A percentile compares a stretch with the other conserved stretches of the same genome.
Conservation (phyloP, 2,113 vertebrate genomes). For the Piaya cayana region DNA sequence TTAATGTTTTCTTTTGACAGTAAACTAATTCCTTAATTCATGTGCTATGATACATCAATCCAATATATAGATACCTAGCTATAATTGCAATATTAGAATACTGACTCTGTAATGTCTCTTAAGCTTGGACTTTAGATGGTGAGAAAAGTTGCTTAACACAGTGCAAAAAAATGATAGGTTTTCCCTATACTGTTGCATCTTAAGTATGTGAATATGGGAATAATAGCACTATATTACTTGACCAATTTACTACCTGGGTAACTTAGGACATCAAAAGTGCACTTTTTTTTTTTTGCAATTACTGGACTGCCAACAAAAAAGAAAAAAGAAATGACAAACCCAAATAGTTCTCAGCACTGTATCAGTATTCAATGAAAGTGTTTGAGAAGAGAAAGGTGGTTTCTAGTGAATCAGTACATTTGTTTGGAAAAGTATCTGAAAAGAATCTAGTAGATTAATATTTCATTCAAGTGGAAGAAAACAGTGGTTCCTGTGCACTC, state of each 20-base stretch:
- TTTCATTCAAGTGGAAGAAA: constrained; percentile 16
- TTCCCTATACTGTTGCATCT: not conserved
- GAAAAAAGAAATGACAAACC: not conserved
- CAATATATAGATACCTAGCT: not conserved
- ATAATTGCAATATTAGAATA: not conserved
- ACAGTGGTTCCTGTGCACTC: not conserved
- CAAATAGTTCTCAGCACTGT: not conserved
- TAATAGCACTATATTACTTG: not conserved
- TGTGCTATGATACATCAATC: not conserved
- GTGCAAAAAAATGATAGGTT: not conserved
- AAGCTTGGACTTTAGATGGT: not conserved
- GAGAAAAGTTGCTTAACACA: not conserved
- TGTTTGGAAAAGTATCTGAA: constrained; percentile 28
- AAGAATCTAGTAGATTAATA: not conserved
- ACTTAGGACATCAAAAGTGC: not conserved
- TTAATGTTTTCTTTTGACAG: not conserved
- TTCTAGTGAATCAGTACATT: constrained; percentile 13
- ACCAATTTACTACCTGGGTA: not conserved
- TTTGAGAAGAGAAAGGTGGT: not conserved
- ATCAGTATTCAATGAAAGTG: not conserved
- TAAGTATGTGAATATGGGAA: not conserved
- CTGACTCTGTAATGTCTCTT: not conserved
- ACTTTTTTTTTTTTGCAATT: not conserved
- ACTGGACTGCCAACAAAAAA: not conserved
- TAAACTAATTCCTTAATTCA: not conserved